Evolutionary conservation across 2,113 vertebrate genomes (phyloP), one percentile per base, ranked within the genome.

Genomic region (Furnarius figulus): DNA sequence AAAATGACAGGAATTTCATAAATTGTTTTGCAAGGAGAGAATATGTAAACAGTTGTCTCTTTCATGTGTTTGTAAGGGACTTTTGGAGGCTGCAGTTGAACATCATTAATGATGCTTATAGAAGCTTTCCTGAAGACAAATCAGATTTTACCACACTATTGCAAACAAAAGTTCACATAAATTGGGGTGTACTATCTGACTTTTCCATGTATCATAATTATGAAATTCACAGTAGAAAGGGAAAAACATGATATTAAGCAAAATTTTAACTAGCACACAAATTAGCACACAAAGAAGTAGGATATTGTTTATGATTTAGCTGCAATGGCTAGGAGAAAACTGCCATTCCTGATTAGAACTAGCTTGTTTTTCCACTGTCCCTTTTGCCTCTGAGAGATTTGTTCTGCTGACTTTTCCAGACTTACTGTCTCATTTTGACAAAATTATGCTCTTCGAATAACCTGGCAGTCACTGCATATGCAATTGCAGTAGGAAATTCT

Each of bases 1-100:
- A 91, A 96, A 94, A 94, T 89, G 2, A 81, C 53, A 89, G 27
- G 40, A 91, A 92, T 88, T 86, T 89, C 56, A 30, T 75, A 78
- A 92, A 77, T 68, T 18, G 16, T 73, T 42, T 89, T 89, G 12
- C 66, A 81, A 73, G 50, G 21, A 91, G 18, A 82, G 27, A 53
- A 33, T 83, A 40, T 65, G 24, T 77, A 81, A 90, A 85, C 53
- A 85, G 25, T 68, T 52, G 52, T 23, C 33, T 74, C 37, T 73
- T 91, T 55, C 24, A 44, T 61, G 21, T 90, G 18, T 79, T 90
- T 91, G 23, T 68, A 79, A 85, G 47, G 63, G 59, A 22, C 37
- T 93, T 93, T 8, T 22, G 19, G 62, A 92, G 53, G 40, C 33
- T 80, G 66, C 33, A 80, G 24, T 10, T 80, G 31, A 71, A 55